Base-by-base conservation (phyloP, 1,140 invertebrate species). In the Ostrea denselamellosa region DNA sequence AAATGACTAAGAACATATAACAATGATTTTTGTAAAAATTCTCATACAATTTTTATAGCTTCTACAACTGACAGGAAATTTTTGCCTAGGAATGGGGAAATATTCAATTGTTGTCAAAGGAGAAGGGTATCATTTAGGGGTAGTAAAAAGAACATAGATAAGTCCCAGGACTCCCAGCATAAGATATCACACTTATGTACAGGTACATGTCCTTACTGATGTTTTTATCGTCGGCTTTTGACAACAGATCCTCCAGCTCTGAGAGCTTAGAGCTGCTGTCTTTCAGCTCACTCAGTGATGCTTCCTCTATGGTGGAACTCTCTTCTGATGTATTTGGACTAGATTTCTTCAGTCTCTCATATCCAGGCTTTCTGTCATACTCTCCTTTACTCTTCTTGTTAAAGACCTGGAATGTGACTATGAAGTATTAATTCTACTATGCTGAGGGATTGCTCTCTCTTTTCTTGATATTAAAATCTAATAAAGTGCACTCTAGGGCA, bases 211-310 rank as follows among this genome's bases (percentile, higher is more conserved):
- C 89, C 91, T 89, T 85, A 92, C 92, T 89, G 22, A 94, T 92
- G 58, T 92, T 90, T 77, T 91, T 90, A 44, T 92, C 91, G 85
- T 93, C 93, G 62, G 92, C 92, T 84, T 91, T 92, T 22, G 85
- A 85, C 62, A 94, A 87, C 10, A 94, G 86, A 28, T 92, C 88
- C 85, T 94, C 93, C n/a, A 94, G 87, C 54, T 94, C 91, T 44
- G 88, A 87, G 52, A 91, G 88, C 71, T 91, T 90, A 56, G 91
- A 85, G 71, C 86, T 54, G 87, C 87, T 81, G 19, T 83, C 77
- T 34, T 44, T 53, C 44, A 84, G 53, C 17, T 87, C 86, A 22
- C 52, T 56, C 28, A 84, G 9, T 34, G 34, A 52, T 14, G 44
- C 86, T 10, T 84, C 58, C 17, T 56, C 56, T n/a, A 22, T 28